Evolutionary conservation across 2,888 invertebrate genomes (phyloP), one percentile per base, ranked within the genome.

Genomic region (Diplazon laetatorius): DNA sequence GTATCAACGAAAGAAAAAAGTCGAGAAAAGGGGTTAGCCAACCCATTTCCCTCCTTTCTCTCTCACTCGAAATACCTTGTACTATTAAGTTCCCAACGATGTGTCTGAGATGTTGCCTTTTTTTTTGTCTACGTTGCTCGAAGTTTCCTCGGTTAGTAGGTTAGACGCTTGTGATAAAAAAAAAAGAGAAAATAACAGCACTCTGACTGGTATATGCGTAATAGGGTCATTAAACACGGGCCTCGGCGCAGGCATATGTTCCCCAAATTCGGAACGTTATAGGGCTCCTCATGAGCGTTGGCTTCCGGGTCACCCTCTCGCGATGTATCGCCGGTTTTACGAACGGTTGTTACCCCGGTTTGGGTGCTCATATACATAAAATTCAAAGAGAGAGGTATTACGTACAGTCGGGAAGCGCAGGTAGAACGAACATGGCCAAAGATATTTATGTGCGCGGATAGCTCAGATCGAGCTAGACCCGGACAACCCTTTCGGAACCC

Each of bases 151-250:
- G 16, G 20, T 14, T 37, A 57, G 37, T 39, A 25, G 25, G 42
- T 12, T 16, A 0, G n/a, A 57, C 35, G 2, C n/a, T 35, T 18
- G 57, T 66, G 68, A 77, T 50, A 60, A 35, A 50, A 35, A 62
- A 35, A 62, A 59, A 59, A 55, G 70, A 60, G 57, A 44, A 46
- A 80, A 66, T 65, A 68, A 82, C 55, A 66, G 20, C 50, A 66
- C 37, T 25, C 68, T 68, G 42, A 68, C 74, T 75, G 57, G 79
- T 82, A 82, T 71, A 76, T 57, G 71, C 80, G 83, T 86, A 84
- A 83, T 82, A 80, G 85, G 86, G 82, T 87, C 87, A 87, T 87
- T 87, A 87, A 87, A 85, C 87, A 86, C 83, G 83, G 83, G 82
- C 84, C 83, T 83, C 82, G 77, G 81, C 82, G 82, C 85, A 82